Conservation (phyloP, 1,140 invertebrate species). For the Sweltsa coloradensis region DNA sequence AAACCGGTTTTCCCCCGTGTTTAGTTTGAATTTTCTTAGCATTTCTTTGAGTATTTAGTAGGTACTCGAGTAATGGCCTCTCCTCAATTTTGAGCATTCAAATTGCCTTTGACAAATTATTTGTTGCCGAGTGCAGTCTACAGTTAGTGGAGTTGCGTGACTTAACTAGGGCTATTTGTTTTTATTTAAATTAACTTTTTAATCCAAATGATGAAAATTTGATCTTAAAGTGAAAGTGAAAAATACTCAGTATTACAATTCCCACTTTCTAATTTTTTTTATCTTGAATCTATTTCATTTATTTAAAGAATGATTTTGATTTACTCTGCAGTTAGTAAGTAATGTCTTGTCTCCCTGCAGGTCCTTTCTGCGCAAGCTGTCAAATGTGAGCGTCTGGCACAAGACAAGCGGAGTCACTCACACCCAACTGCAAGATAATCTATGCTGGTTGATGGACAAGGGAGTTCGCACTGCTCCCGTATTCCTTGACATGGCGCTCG, state of each 20-base stretch:
- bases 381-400: slow-evolving; percentile 45
- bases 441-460: slow-evolving; percentile 46
- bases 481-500: slow-evolving; percentile 51
- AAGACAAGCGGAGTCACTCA: slow-evolving; percentile 40
- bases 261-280: neutral
- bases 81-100: too few species aligned
- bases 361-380: slow-evolving; percentile 44
- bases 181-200: neutral
- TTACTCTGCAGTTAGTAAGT: too few species aligned
- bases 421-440: slow-evolving; percentile 39
- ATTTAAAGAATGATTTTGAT: neutral
- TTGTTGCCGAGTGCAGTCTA: too few species aligned
- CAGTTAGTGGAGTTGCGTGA: too few species aligned
- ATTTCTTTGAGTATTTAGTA: neutral
- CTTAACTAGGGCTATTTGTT: neutral
- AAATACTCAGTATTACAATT: neutral
- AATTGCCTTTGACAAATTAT: too few species aligned
- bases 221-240: neutral
- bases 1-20: neutral
- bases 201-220: neutral
- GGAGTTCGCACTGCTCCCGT: slow-evolving; percentile 45
- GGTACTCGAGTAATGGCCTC: neutral
- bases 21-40: neutral
- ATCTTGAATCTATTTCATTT: neutral
- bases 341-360: neutral